A percentile compares a stretch with the other conserved stretches of the same genome.
These are phyloP conservation scores for Sarotherodon lohbergeri DNA, from an alignment of 2,113 vertebrate genomes.

Conservation along the genomic window DNA sequence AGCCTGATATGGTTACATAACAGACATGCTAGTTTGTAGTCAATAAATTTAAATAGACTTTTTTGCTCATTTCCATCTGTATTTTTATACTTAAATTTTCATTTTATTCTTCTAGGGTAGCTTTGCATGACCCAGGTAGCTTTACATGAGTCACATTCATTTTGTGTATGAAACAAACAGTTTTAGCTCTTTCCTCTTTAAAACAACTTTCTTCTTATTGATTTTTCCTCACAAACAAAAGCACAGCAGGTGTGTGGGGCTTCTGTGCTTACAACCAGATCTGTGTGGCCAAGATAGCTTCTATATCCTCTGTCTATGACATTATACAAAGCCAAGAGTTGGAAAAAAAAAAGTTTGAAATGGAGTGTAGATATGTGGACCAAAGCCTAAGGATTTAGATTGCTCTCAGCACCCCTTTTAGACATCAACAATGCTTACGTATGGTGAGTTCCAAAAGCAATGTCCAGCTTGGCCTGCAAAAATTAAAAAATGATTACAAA, in stretches of 20 bases:
- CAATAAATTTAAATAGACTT: not conserved
- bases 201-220: not conserved
- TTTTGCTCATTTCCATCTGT: not conserved
- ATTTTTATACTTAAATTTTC: not conserved
- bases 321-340: not conserved
- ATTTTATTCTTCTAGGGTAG: not conserved
- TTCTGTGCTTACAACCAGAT: not conserved
- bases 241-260: not conserved
- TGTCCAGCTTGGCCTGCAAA: conserved; percentile 92
- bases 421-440: conserved; percentile 79
- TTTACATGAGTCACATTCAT: not conserved
- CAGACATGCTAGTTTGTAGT: not conserved
- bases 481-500: not conserved
- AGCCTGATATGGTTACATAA: not conserved
- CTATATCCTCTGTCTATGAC: not conserved
- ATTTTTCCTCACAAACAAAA: not conserved
- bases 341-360: not conserved
- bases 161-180: not conserved
- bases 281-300: not conserved
- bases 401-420: not conserved
- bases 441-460: conserved; percentile 97
- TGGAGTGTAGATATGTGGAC: accelerated
- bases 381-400: not conserved
- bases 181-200: not conserved
- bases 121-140: not conserved